Percentiles rank a stretch among this genome's conserved stretches.
These are phyloP conservation scores for Radopholus similis DNA, from an alignment of 1,140 invertebrate genomes.

Conservation along the genomic window DNA sequence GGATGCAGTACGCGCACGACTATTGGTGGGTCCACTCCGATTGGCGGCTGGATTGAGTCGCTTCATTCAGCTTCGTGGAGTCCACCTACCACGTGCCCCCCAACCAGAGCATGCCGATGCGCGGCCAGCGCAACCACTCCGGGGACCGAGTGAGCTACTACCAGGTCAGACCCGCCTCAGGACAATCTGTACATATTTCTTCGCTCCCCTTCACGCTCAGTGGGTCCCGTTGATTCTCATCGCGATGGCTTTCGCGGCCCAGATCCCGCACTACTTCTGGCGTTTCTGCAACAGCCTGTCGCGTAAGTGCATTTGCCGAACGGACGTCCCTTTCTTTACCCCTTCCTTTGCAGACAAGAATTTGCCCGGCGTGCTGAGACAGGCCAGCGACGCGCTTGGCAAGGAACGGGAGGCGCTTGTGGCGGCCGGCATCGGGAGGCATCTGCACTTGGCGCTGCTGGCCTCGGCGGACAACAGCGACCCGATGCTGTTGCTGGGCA, in stretches of 20 bases:
- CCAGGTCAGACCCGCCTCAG: too few relatives aligned
- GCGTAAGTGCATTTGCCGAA: neutral
- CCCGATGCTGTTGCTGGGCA: too few relatives aligned
- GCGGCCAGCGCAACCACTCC: neutral
- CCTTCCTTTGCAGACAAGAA: too few relatives aligned
- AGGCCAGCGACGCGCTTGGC: neutral
- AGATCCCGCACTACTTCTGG: conserved; percentile 13
- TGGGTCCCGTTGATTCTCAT: conserved; percentile 17
- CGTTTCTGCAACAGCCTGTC: conserved; percentile 2
- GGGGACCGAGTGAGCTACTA: neutral
- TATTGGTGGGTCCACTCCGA: neutral
- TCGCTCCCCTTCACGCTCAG: neutral
- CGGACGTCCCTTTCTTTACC: too few relatives aligned
- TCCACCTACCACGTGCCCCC: neutral
- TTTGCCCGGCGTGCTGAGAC: neutral
- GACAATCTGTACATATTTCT: too few relatives aligned
- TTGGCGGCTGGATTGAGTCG: neutral
- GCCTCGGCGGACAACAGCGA: neutral
- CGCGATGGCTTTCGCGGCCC: neutral
- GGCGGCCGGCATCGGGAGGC: neutral
- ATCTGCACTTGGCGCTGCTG: neutral
- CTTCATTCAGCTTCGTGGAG: neutral
- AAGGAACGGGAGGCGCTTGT: neutral
- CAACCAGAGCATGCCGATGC: neutral
- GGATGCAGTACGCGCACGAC: neutral